phyloP scores from a whole-genome alignment of 2,113 vertebrate species.

The Alligator sinensis region DNA sequence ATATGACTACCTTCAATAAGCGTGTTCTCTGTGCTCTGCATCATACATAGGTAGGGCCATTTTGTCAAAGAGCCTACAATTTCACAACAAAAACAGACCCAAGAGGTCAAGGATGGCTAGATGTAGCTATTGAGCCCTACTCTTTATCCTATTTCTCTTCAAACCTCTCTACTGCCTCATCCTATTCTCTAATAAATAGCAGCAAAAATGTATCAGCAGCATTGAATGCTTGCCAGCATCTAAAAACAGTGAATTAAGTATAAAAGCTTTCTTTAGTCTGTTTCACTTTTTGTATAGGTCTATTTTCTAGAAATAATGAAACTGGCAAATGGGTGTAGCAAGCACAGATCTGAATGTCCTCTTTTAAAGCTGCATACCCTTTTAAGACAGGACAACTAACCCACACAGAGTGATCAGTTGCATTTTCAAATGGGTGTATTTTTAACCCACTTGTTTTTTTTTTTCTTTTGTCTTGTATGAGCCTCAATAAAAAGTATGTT shows the following conservation, averaged over 20 bases:
- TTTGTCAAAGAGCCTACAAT: constrained; percentile 53
- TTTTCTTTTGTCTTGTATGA: not conserved
- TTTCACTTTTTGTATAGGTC: not conserved
- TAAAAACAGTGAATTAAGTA: constrained; percentile 7
- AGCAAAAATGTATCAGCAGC: not conserved
- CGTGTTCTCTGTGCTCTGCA: not conserved
- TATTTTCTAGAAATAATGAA: not conserved
- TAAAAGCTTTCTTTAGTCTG: not conserved
- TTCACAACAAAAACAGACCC: not conserved
- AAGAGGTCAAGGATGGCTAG: not conserved
- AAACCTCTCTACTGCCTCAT: not conserved
- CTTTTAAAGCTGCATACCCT: not conserved
- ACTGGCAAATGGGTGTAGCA: not conserved
- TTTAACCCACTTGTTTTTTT: not conserved
- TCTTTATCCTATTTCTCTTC: not conserved
- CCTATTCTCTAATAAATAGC: constrained; percentile 11
- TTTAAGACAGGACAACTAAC: not conserved
- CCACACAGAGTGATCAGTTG: not conserved
- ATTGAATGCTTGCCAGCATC: not conserved
- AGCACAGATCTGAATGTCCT: not conserved
- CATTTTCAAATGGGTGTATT: not conserved
- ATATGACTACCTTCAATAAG: not conserved
- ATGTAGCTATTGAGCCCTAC: not conserved
- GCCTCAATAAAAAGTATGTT: not conserved
- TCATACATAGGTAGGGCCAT: not conserved